phyloP scores from a whole-genome alignment of 2,797 vertebrate genomes.

The Zenarchopterus dispar region DNA sequence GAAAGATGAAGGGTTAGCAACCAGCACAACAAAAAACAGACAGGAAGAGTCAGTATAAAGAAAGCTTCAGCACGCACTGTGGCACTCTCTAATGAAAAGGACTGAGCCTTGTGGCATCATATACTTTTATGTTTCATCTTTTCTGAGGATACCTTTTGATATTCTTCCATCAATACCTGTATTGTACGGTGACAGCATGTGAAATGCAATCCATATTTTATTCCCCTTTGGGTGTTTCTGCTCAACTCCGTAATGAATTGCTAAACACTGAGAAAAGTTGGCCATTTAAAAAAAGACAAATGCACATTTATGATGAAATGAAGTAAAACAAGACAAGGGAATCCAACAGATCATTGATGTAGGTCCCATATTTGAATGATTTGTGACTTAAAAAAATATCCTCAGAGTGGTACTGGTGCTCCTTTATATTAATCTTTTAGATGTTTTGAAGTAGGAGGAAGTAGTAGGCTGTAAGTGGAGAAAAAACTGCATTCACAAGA shows the following conservation, averaged over 20 bases:
- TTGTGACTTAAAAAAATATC: not conserved
- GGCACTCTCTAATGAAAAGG: constrained; percentile 13
- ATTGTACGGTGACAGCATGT: not conserved
- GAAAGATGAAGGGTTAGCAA: constrained; percentile 3
- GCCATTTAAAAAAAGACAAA: not conserved
- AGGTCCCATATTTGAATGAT: constrained; percentile 1
- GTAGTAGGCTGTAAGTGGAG: not conserved
- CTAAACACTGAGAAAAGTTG: not conserved
- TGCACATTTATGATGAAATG: constrained; percentile 2
- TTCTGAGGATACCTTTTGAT: constrained; percentile 18
- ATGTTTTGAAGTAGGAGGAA: constrained; percentile 7
- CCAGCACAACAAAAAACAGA: constrained; percentile 2
- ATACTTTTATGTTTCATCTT: constrained; percentile 14
- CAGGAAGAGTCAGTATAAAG: not conserved
- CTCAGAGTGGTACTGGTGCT: not conserved
- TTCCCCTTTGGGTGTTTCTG: not conserved
- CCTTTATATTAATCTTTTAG: constrained; percentile 1
- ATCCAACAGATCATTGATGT: constrained; percentile 13
- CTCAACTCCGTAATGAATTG: not conserved
- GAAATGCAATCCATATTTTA: constrained; percentile 26
- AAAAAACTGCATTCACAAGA: constrained; percentile 11
- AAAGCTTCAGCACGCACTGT: not conserved
- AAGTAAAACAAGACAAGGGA: not conserved
- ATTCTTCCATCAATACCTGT: constrained; percentile 24
- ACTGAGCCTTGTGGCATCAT: not conserved